Evolutionary conservation across 30 jellyfish, hydroid and myxozoan genomes (phyloP).

Genomic region (Hydra vulgaris): DNA sequence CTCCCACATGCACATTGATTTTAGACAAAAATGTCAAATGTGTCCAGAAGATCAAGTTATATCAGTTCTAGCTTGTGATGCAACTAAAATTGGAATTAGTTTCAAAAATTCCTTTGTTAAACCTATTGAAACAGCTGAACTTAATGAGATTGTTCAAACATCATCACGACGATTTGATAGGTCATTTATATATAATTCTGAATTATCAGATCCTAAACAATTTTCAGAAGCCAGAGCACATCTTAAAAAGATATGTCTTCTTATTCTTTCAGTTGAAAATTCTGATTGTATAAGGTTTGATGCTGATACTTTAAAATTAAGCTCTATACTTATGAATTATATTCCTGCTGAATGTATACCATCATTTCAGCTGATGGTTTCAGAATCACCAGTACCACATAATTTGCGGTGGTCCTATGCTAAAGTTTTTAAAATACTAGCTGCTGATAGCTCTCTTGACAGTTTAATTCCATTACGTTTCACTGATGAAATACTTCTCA

Average conservation of each 20-base stretch:
- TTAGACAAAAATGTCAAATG: constrained; percentile 4
- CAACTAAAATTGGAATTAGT: constrained; percentile 9
- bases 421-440: background rate
- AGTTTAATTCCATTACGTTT: constrained; percentile 1
- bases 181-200: background rate
- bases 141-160: background rate
- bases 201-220: background rate
- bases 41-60: background rate
- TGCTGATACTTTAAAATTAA: background rate
- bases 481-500: background rate
- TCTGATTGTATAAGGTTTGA: background rate
- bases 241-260: background rate
- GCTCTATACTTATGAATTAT: background rate
- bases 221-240: background rate
- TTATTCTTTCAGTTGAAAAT: background rate
- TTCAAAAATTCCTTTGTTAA: constrained; percentile 7
- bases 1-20: constrained; percentile 12
- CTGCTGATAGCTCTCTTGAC: background rate
- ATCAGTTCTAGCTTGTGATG: constrained; percentile 18
- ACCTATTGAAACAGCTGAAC: constrained; percentile 9
- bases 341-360: background rate
- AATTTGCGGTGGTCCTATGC: background rate
- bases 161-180: background rate
- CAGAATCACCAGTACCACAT: background rate
- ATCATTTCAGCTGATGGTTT: background rate